Evolutionary conservation across 2,113 vertebrate species (phyloP).

Genomic region (Petrocephalus microphthalmus): DNA sequence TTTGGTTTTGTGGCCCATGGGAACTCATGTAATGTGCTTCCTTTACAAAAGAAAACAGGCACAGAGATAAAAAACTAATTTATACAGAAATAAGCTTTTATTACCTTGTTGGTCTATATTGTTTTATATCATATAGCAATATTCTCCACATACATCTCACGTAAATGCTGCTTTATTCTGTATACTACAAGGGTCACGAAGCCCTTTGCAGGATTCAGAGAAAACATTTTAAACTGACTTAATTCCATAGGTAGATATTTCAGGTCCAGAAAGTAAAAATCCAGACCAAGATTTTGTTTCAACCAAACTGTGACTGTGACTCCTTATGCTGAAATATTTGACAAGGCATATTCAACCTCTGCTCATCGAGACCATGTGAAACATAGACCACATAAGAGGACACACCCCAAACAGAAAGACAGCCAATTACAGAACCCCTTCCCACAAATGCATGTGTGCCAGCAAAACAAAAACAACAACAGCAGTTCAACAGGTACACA

Average conservation of each 20-base stretch:
- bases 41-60: slow-evolving; percentile 35
- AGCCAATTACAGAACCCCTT: not conserved
- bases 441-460: not conserved
- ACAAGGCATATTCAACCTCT: not conserved
- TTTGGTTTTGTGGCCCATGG: slow-evolving; percentile 34
- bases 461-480: not conserved
- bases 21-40: slow-evolving; percentile 58
- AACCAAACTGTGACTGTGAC: not conserved
- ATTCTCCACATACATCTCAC: not conserved
- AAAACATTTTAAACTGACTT: too few relatives aligned
- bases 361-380: not conserved
- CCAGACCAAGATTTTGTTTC: too few relatives aligned
- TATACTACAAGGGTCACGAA: not conserved
- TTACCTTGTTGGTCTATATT: too few relatives aligned
- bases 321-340: not conserved
- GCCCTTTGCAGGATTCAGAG: not conserved
- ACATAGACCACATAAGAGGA: not conserved
- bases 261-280: too few relatives aligned
- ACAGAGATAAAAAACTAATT: not conserved
- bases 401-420: not conserved
- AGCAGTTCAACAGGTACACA: not conserved
- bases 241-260: too few relatives aligned
- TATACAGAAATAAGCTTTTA: too few relatives aligned
- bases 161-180: not conserved
- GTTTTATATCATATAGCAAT: not conserved